Percentiles rank a stretch among this genome's conserved stretches.
Evolutionary conservation across 1,140 invertebrate species (phyloP).

Genomic region (Drosophila nannoptera): DNA sequence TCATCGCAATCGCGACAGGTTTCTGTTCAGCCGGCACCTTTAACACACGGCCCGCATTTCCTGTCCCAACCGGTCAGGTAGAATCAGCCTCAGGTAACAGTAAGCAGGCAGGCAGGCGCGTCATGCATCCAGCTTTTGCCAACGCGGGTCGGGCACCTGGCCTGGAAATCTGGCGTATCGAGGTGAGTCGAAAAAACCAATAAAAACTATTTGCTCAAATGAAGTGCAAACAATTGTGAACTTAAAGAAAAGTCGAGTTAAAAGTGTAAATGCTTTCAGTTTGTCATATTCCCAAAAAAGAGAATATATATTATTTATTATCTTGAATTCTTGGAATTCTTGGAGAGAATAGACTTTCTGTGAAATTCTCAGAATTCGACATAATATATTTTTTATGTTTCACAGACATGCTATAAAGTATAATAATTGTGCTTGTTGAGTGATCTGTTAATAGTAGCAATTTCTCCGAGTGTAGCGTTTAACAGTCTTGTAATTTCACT

Average conservation of each 20-base stretch:
- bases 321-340: no score
- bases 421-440: no score
- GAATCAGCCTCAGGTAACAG: conserved; percentile 44
- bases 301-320: no score
- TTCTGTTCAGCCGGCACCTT: conserved; percentile 64
- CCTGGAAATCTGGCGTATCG: conserved; percentile 85
- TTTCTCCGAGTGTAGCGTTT: not conserved
- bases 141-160: conserved; percentile 83
- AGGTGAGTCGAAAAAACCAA: conserved; percentile 80
- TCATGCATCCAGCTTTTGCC: conserved; percentile 82
- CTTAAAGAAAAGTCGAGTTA: no score
- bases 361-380: no score
- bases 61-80: conserved; percentile 56
- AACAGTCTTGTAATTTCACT: not conserved
- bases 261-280: no score
- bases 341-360: no score
- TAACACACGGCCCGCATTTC: conserved; percentile 65
- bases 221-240: no score
- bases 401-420: no score
- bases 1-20: conserved; percentile 49
- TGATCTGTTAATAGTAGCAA: not conserved
- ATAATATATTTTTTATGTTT: no score
- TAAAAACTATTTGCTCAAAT: no score
- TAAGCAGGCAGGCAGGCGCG: conserved; percentile 64
- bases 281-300: no score